phyloP scores from a whole-genome alignment of 2,888 invertebrate species.

The Lasioglossum morio region DNA sequence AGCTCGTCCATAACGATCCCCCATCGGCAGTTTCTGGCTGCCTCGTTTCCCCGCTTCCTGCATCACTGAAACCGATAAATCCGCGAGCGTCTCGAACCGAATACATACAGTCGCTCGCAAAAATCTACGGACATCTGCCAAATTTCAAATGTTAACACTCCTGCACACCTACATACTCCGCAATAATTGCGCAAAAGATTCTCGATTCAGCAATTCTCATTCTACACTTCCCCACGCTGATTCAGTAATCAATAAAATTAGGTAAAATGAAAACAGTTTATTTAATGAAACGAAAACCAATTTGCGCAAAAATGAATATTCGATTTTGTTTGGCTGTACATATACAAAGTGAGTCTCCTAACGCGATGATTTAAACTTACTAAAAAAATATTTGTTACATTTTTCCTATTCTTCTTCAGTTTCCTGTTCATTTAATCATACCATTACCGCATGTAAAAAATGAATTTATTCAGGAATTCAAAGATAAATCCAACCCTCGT shows the following conservation, averaged over 20 bases:
- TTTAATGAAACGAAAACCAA: not conserved
- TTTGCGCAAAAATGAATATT: no score
- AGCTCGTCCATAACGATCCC: slow-evolving; percentile 31
- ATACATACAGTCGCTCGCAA: not conserved
- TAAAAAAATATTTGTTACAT: not conserved
- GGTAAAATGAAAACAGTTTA: not conserved
- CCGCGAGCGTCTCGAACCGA: slow-evolving; percentile 64
- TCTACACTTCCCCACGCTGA: not conserved
- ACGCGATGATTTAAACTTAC: not conserved
- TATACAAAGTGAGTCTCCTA: not conserved
- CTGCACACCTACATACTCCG: no score
- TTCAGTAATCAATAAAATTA: not conserved
- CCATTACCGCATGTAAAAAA: not conserved
- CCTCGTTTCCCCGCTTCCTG: slow-evolving; percentile 49
- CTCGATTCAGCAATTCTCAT: not conserved
- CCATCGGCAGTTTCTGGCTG: slow-evolving; percentile 44
- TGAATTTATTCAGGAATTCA: not conserved
- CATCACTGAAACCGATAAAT: slow-evolving; percentile 69
- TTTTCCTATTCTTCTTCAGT: no score
- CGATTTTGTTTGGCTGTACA: no score
- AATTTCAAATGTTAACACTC: not conserved
- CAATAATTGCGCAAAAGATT: not conserved
- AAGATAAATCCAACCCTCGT: no score
- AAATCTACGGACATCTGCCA: not conserved
- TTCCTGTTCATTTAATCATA: no score